These are phyloP conservation scores for Serripes groenlandicus DNA, from an alignment of 2,888 invertebrate genomes.

Conservation along the genomic window DNA sequence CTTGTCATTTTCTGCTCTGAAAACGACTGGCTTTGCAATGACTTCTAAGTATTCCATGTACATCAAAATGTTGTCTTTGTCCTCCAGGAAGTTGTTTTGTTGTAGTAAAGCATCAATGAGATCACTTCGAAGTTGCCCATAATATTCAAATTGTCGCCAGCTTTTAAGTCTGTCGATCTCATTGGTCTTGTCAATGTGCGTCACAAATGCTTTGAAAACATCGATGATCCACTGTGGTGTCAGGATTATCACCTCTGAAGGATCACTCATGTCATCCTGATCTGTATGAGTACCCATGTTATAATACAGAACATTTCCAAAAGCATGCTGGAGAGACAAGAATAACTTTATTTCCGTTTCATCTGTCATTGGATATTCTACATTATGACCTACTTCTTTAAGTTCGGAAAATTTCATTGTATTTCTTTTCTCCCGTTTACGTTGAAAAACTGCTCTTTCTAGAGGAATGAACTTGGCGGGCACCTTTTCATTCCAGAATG, in stretches of 20 bases:
- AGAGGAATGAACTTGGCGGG: background rate
- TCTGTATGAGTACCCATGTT: too few relatives aligned
- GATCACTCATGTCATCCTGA: too few relatives aligned
- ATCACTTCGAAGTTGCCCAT: background rate
- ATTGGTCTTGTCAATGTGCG: background rate
- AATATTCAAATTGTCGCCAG: background rate
- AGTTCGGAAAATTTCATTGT: background rate
- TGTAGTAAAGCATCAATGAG: background rate
- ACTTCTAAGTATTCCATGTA: conserved; percentile 11
- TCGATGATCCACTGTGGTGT: conserved; percentile 62
- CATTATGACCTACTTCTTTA: too few relatives aligned
- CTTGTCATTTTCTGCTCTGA: background rate
- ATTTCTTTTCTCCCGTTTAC: background rate
- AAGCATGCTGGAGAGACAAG: conserved; percentile 48
- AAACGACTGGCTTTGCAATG: background rate
- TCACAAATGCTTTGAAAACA: conserved; percentile 54
- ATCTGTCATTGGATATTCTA: background rate
- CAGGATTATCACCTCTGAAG: conserved; percentile 41
- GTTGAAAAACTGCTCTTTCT: background rate
- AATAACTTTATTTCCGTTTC: background rate
- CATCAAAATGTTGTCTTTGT: background rate
- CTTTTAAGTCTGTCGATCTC: background rate
- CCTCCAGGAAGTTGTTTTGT: background rate
- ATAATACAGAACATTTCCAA: conserved; percentile 56
- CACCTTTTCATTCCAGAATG: background rate